phyloP scores from a whole-genome alignment of 2,797 vertebrate species.

The Chiloscyllium punctatum region DNA sequence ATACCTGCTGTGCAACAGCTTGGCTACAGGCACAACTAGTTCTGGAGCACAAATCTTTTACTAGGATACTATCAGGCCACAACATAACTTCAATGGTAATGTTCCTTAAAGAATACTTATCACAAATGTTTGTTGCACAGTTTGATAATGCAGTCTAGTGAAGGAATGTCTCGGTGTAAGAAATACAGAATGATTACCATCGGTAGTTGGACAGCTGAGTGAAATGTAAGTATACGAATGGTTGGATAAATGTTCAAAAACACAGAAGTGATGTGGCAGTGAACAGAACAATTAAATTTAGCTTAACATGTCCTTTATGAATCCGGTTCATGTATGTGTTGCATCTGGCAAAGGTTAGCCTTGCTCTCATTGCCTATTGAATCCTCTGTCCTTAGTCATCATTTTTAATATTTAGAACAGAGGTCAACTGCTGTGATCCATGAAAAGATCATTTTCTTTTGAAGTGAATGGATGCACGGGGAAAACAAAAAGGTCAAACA shows the following conservation, averaged over 20 bases:
- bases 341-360: background rate
- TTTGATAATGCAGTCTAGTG: background rate
- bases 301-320: background rate
- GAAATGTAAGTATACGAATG: background rate
- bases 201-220: background rate
- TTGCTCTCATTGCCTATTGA: background rate
- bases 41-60: too few relatives aligned
- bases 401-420: background rate
- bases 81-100: background rate
- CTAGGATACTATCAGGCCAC: too few relatives aligned
- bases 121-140: background rate
- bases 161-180: background rate
- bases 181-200: background rate
- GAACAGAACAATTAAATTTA: background rate
- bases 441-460: background rate
- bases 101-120: background rate
- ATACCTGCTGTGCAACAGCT: too few relatives aligned
- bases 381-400: background rate
- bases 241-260: background rate
- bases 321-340: background rate
- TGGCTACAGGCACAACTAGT: too few relatives aligned
- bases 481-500: background rate
- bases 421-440: background rate
- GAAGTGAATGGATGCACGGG: background rate
- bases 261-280: background rate